Conservation (phyloP, 2,888 invertebrate species). For the Branchipolynoe longqiensis region DNA sequence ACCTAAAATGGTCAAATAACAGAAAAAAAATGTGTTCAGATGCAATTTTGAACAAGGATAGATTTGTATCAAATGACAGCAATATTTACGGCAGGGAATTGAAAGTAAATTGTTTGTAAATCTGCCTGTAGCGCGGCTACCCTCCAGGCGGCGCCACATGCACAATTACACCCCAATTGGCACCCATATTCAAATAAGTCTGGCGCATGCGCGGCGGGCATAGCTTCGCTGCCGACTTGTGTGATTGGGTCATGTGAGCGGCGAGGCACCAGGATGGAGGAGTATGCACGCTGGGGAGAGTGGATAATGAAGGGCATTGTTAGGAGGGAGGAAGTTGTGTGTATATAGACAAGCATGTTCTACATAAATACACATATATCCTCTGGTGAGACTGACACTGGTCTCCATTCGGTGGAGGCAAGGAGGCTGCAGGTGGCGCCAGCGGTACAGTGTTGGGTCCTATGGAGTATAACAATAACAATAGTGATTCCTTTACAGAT, state of each 20-base stretch:
- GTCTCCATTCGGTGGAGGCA: background rate
- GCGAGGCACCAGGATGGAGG: background rate
- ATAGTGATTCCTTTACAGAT: background rate
- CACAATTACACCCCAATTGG: background rate
- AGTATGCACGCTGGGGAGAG: background rate
- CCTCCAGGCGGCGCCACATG: background rate
- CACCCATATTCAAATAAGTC: conserved; percentile 21
- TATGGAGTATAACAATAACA: background rate
- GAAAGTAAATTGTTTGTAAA: no score
- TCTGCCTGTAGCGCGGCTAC: no score
- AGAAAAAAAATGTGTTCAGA: no score
- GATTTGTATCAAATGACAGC: no score
- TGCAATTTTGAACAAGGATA: no score
- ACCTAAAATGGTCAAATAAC: no score
- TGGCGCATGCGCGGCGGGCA: conserved; percentile 14
- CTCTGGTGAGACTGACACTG: background rate
- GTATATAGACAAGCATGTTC: background rate
- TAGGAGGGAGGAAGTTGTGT: background rate
- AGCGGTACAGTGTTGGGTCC: background rate
- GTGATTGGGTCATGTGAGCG: conserved; percentile 1
- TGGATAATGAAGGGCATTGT: conserved; percentile 6
- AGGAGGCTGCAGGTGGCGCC: background rate
- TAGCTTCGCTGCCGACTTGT: background rate
- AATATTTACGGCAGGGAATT: no score
- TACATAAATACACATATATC: background rate